Percentiles rank a stretch among this genome's conserved stretches.
Conservation (phyloP, 2,113 vertebrate genomes). For the Mola mola region DNA sequence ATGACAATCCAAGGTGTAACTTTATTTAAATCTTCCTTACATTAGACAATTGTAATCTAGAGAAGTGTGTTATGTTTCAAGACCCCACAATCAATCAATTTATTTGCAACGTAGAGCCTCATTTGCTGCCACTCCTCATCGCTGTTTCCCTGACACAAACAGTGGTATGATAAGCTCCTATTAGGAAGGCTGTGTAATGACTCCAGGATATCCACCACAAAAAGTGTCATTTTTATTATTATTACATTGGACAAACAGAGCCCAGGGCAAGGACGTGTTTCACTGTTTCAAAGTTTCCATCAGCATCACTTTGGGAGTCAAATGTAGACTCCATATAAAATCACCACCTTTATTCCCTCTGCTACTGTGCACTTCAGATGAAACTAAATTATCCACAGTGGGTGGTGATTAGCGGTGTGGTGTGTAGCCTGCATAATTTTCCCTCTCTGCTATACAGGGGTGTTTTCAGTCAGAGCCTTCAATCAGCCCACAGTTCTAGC, state of each 20-base stretch:
- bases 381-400: conserved; percentile 6
- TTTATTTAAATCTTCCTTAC: neutral
- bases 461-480: conserved; percentile 43
- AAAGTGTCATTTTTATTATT: conserved; percentile 1
- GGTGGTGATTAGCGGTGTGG: conserved; percentile 49
- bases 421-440: conserved; percentile 51
- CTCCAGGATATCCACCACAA: conserved; percentile 4
- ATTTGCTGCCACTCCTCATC: conserved; percentile 13
- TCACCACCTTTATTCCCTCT: conserved; percentile 2
- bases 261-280: neutral
- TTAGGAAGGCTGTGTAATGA: conserved; percentile 25
- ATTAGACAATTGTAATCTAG: neutral
- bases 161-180: conserved; percentile 26
- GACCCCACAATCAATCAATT: neutral
- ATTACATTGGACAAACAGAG: neutral
- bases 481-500: conserved; percentile 28
- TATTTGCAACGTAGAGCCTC: neutral
- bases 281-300: neutral
- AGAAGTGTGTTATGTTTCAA: neutral
- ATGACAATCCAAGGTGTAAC: too few relatives aligned
- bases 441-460: conserved; percentile 24
- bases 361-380: neutral
- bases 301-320: neutral
- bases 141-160: conserved; percentile 14
- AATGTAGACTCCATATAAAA: conserved; percentile 22